A percentile compares a stretch with the other conserved stretches of the same genome.
phyloP scores from a whole-genome alignment of 2,888 invertebrate species.

The Agriopis leucophaearia region DNA sequence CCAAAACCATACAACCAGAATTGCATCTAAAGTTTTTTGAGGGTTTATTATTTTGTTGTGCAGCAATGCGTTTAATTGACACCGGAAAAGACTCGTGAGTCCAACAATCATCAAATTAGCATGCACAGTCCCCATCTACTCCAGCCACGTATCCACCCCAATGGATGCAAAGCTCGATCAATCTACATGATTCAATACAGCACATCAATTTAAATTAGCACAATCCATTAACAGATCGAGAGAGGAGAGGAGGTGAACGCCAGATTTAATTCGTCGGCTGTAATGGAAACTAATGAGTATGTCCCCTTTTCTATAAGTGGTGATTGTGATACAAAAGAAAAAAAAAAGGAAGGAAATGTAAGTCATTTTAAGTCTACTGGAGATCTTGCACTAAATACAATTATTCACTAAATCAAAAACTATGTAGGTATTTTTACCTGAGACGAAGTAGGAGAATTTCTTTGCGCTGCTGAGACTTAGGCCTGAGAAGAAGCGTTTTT shows the following conservation, averaged over 20 bases:
- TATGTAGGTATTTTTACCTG: too few species aligned
- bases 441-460: too few species aligned
- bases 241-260: constrained; percentile 39
- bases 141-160: constrained; percentile 14
- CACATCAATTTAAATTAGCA: constrained; percentile 61
- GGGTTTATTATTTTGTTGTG: neutral
- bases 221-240: constrained; percentile 74
- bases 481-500: too few species aligned
- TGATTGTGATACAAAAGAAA: constrained; percentile 14
- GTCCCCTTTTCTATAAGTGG: constrained; percentile 52
- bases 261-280: constrained; percentile 76
- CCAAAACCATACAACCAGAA: too few species aligned
- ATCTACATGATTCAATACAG: constrained; percentile 35
- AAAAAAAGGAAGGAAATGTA: too few species aligned
- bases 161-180: constrained; percentile 24
- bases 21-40: too few species aligned
- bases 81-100: neutral
- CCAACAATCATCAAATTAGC: constrained; percentile 11
- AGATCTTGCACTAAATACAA: too few species aligned
- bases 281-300: constrained; percentile 72
- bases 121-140: constrained; percentile 5
- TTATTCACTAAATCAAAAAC: too few species aligned
- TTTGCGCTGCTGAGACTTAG: too few species aligned
- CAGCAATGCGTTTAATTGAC: neutral
- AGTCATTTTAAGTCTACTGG: too few species aligned